Percentiles rank a stretch among this genome's conserved stretches.
These are phyloP conservation scores for Paramormyrops kingsleyae DNA, from an alignment of 2,113 vertebrate species.

Conservation along the genomic window DNA sequence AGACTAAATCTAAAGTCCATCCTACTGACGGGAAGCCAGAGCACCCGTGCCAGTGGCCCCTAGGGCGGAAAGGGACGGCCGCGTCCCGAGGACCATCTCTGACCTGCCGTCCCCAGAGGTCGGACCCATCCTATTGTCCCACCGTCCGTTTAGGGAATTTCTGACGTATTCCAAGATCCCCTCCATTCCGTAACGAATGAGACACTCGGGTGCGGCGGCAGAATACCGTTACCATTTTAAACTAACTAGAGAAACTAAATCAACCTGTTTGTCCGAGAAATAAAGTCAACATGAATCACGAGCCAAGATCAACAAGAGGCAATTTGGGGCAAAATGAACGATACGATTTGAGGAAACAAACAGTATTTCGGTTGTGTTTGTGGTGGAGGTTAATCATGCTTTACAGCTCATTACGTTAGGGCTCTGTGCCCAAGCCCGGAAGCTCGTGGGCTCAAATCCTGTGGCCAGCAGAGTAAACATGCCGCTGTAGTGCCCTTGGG, in stretches of 20 bases:
- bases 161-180: neutral
- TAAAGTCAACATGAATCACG: neutral
- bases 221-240: neutral
- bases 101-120: neutral
- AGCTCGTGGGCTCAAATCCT: neutral
- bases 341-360: neutral
- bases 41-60: neutral
- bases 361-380: neutral
- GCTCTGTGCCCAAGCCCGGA: neutral
- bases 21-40: neutral
- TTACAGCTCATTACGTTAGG: neutral
- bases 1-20: neutral
- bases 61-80: neutral
- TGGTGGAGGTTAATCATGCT: neutral
- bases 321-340: neutral
- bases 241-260: neutral
- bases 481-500: neutral
- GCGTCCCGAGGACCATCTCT: neutral
- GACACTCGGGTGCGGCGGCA: neutral
- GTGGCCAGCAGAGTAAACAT: neutral
- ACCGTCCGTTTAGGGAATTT: neutral
- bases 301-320: neutral
- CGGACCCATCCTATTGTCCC: neutral
- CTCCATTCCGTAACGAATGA: neutral
- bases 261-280: neutral